Evolutionary conservation across 2,113 vertebrate species (phyloP).

Genomic region (Leptosomus discolor): DNA sequence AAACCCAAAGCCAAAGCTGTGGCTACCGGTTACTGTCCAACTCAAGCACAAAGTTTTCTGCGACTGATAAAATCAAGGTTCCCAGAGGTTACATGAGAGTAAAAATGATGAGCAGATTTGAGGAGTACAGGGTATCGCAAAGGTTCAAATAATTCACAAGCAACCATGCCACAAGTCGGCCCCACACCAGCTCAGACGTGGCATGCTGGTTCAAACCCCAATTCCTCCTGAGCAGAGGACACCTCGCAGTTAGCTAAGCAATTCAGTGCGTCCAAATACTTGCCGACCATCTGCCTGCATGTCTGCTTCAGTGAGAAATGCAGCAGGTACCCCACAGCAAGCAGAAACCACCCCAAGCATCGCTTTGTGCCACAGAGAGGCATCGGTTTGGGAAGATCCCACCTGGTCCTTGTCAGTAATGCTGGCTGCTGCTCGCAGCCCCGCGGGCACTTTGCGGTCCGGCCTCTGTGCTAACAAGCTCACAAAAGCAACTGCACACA

Average conservation of each 20-base stretch:
- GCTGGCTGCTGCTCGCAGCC: not conserved
- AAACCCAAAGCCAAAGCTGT: not conserved
- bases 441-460: accelerated
- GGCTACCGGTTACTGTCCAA: not conserved
- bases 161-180: not conserved
- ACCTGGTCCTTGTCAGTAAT: not conserved
- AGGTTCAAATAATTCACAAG: not conserved
- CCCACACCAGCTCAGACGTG: not conserved
- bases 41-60: not conserved
- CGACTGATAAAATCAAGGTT: not conserved
- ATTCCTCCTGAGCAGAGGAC: not conserved
- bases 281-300: not conserved
- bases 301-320: not conserved
- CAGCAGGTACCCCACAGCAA: not conserved
- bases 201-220: accelerated
- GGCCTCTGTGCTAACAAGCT: not conserved
- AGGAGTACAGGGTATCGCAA: not conserved
- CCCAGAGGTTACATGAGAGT: not conserved
- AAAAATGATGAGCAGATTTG: not conserved
- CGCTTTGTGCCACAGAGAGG: not conserved
- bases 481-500: not conserved
- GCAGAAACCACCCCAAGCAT: not conserved
- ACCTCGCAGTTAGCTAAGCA: not conserved
- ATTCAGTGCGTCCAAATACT: accelerated
- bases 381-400: not conserved